phyloP scores from a whole-genome alignment of 2,113 vertebrate species.

The Hypomesus transpacificus region DNA sequence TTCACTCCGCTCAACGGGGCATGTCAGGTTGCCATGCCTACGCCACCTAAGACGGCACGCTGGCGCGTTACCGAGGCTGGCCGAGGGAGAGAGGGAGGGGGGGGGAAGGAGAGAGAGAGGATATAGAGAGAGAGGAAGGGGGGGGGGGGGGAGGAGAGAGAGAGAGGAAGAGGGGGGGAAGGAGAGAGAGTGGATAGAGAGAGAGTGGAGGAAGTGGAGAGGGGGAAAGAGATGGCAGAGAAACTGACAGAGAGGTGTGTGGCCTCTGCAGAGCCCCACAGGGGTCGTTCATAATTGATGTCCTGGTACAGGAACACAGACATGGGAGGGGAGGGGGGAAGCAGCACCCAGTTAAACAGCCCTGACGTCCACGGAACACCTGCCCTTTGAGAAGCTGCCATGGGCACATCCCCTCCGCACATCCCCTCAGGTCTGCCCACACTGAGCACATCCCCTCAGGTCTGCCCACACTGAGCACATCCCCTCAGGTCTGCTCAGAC shows the following conservation, averaged over 20 bases:
- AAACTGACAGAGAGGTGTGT: slow-evolving; percentile 15
- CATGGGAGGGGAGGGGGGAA: slow-evolving; percentile 8
- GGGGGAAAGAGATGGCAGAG: neutral
- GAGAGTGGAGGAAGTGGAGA: neutral
- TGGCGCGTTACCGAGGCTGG: neutral
- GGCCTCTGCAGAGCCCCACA: slow-evolving; percentile 46
- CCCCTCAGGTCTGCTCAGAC: too few relatives aligned
- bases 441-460: too few relatives aligned
- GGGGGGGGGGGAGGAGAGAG: neutral
- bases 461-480: too few relatives aligned
- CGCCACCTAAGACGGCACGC: neutral
- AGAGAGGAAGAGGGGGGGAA: neutral
- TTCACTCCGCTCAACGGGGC: slow-evolving; percentile 22
- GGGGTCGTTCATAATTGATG: slow-evolving; percentile 62
- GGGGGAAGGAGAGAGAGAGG: neutral
- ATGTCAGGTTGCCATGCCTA: slow-evolving; percentile 35
- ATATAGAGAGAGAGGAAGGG: neutral
- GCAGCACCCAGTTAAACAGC: slow-evolving; percentile 22
- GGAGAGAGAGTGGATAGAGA: neutral
- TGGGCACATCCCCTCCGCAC: too few relatives aligned
- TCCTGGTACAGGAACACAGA: slow-evolving; percentile 27
- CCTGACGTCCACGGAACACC: neutral
- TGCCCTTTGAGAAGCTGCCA: too few relatives aligned
- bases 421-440: too few relatives aligned
- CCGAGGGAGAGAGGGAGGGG: neutral